Percentiles rank a stretch among this genome's conserved stretches.
phyloP scores from a whole-genome alignment of 2,113 vertebrate genomes.

The Pedetes capensis region DNA sequence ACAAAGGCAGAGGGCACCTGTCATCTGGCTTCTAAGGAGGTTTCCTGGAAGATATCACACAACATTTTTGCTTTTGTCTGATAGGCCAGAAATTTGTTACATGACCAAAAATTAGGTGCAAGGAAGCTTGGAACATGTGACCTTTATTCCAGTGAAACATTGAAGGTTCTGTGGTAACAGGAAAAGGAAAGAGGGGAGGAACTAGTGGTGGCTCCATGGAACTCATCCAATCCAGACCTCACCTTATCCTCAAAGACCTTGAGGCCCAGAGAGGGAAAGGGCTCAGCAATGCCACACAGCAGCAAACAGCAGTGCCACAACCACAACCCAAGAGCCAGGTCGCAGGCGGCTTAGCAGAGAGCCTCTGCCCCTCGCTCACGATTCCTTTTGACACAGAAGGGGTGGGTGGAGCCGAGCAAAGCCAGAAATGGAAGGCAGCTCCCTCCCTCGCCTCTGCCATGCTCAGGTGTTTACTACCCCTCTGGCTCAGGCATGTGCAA shows the following conservation, averaged over 20 bases:
- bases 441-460: background rate
- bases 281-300: rapidly evolving
- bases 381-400: background rate
- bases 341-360: background rate
- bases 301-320: background rate
- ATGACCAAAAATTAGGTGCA: background rate
- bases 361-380: too few species aligned
- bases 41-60: background rate
- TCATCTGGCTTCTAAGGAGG: background rate
- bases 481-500: background rate
- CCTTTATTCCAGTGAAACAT: background rate
- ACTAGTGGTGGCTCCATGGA: rapidly evolving
- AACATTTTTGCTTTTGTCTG: background rate
- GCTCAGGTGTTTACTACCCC: rapidly evolving
- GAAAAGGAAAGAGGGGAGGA: background rate
- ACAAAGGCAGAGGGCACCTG: background rate
- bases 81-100: background rate
- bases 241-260: background rate
- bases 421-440: background rate
- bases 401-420: background rate
- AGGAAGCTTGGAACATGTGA: background rate
- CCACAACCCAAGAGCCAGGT: rapidly evolving
- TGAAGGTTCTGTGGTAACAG: background rate
- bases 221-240: background rate
- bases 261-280: background rate